Percentiles rank a stretch among this genome's conserved stretches.
phyloP scores from a whole-genome alignment of 92 coral and sea anemone genomes.

The Pocillopora meandrina region DNA sequence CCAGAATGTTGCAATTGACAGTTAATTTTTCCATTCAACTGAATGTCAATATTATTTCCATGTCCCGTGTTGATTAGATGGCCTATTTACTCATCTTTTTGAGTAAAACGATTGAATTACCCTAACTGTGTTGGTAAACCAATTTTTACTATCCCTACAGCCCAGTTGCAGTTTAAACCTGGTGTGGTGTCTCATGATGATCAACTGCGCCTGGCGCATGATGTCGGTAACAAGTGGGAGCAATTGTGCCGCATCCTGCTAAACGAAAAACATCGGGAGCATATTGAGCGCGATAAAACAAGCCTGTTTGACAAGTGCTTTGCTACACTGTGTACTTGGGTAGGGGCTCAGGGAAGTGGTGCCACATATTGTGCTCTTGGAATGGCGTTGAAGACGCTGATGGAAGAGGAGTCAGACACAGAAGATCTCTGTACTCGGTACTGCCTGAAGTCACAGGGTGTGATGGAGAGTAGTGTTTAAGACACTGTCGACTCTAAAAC shows the following conservation, averaged over 20 bases:
- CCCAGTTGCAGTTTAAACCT: conserved; percentile 14
- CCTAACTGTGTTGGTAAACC: background rate
- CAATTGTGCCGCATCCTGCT: conserved; percentile 27
- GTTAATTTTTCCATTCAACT: too few species aligned
- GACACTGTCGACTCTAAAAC: background rate
- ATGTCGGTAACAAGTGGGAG: conserved; percentile 35
- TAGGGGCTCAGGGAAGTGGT: conserved; percentile 3
- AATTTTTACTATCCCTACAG: background rate
- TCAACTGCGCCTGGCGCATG: conserved; percentile 24
- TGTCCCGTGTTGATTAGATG: too few species aligned
- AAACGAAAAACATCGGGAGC: background rate
- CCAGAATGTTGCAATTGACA: too few species aligned
- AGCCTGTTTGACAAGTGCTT: conserved; percentile 34
- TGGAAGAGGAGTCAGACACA: conserved; percentile 3
- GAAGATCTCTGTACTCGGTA: conserved; percentile 31
- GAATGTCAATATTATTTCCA: too few species aligned
- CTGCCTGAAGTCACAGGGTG: conserved; percentile 18
- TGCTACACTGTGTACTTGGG: conserved; percentile 13
- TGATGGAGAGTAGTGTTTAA: conserved; percentile 24
- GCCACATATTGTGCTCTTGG: conserved; percentile 40
- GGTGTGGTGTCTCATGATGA: conserved; percentile 36
- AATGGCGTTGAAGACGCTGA: conserved; percentile 6
- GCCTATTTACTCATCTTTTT: too few species aligned
- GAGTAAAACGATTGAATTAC: too few species aligned
- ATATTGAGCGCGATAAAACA: conserved; percentile 30